These are phyloP conservation scores for Taenaris catops DNA, from an alignment of 2,888 invertebrate genomes.

Conservation along the genomic window DNA sequence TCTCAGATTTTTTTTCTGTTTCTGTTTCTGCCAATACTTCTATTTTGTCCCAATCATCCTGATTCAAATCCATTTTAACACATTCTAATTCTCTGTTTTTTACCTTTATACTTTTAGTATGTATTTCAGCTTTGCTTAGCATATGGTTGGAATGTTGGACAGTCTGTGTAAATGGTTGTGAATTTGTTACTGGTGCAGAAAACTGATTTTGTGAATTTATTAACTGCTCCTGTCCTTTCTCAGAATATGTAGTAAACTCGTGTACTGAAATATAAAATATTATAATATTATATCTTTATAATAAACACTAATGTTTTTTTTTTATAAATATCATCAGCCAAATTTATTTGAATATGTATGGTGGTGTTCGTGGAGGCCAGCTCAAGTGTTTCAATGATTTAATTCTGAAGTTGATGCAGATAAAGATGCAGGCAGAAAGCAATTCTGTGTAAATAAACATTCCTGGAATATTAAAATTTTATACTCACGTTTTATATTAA, in stretches of 20 bases:
- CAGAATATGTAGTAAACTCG: conserved; percentile 40
- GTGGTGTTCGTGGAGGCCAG: too few relatives aligned
- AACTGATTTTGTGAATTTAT: conserved; percentile 63
- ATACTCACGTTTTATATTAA: conserved; percentile 52
- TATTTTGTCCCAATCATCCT: conserved; percentile 70
- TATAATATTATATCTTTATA: too few relatives aligned
- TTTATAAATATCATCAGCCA: conserved; percentile 1
- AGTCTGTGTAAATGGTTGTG: conserved; percentile 41
- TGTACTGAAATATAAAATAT: conserved; percentile 48
- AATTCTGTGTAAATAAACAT: too few relatives aligned
- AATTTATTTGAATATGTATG: too few relatives aligned
- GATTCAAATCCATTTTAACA: conserved; percentile 37
- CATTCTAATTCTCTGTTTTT: conserved; percentile 34
- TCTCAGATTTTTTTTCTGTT: conserved; percentile 38
- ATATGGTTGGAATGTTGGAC: conserved; percentile 26
- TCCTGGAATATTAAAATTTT: too few relatives aligned
- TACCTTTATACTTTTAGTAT: conserved; percentile 35
- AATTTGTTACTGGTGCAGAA: conserved; percentile 44
- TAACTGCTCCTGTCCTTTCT: conserved; percentile 48
- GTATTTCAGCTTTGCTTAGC: conserved; percentile 49
- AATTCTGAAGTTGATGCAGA: too few relatives aligned
- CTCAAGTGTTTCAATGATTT: too few relatives aligned
- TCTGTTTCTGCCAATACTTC: conserved; percentile 50
- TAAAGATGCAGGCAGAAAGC: too few relatives aligned
- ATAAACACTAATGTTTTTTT: not conserved